Conservation (phyloP, 2,113 vertebrate species). For the Silurus meridionalis region DNA sequence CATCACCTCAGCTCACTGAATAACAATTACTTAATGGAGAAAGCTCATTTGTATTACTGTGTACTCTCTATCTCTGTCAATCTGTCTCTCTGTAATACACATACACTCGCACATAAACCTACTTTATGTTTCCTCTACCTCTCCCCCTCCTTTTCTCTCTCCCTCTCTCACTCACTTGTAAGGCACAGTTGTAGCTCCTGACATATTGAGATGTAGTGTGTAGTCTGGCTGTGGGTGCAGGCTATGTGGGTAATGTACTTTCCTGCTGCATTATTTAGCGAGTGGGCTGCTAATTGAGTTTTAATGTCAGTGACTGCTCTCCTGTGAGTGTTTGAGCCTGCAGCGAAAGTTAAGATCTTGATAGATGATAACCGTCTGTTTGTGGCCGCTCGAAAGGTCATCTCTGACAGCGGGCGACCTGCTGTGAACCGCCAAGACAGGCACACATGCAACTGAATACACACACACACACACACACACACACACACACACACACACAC, state of each 20-base stretch:
- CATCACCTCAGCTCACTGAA: constrained; percentile 44
- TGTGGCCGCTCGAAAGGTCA: constrained; percentile 72
- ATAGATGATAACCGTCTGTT: constrained; percentile 68
- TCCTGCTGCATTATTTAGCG: constrained; percentile 76
- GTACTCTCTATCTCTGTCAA: background rate
- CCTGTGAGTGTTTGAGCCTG: constrained; percentile 63
- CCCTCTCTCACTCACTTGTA: constrained; percentile 24
- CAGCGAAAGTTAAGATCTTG: constrained; percentile 71
- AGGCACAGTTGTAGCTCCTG: constrained; percentile 57
- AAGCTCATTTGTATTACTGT: constrained; percentile 57
- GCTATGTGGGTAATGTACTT: constrained; percentile 70
- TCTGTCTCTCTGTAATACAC: background rate
- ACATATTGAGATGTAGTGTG: constrained; percentile 69
- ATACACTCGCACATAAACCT: background rate
- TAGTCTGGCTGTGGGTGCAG: constrained; percentile 60
- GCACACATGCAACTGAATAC: constrained; percentile 8
- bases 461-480: background rate
- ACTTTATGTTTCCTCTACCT: background rate
- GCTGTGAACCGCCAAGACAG: constrained; percentile 44
- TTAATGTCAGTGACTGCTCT: constrained; percentile 76
- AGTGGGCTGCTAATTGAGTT: constrained; percentile 75
- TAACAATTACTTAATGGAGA: constrained; percentile 52
- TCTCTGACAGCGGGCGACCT: constrained; percentile 52
- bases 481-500: background rate
- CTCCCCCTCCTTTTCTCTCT: background rate